Evolutionary conservation across 2,888 invertebrate genomes (phyloP), one percentile per base, ranked within the genome.

Genomic region (Galerucella nymphaeae): DNA sequence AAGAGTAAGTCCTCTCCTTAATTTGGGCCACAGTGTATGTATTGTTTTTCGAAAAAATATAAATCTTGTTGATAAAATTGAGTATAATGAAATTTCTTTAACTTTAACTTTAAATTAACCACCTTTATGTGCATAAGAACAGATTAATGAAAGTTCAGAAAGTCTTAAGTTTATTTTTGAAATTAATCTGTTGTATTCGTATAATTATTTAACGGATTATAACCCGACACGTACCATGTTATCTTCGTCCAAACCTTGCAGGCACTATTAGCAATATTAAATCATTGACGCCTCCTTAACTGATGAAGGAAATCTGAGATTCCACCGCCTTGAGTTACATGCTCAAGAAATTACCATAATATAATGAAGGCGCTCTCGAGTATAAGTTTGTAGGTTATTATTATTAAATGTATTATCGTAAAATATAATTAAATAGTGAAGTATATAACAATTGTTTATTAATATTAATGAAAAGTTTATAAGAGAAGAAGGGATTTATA

Each of bases 201-300:
- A 53, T 53, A 16, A 9, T 53, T 16, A 16, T 4, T 53, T 3
- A 53, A 53, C 9, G 10, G 53, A 53, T 53, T 53, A 53, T 53
- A 53, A n/a, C 16, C 3, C 10, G 6, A 18, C n/a, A 53, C 16
- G 53, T 53, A 16, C 18, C 53, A 53, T 53, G 53, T 53, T 53
- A 53, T 53, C 53, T 53, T 53, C 9, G 53, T 18, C 18, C 10
- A 14, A 18, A 53, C 53, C 53, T 53, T 53, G 53, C 53, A 59
- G 59, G 30, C 59, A 30, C 59, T 59, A 59, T 59, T 59, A 59
- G n/a, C 59, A 38, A 59, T 30, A 59, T 59, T 30, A 59, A 59
- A 59, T 59, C 30, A 59, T 38, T 59, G 59, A 59, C n/a, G 59
- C 30, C 38, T 38, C 14, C 30, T 30, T 59, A 30, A 59, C 38